These are phyloP conservation scores for Microcebus ravelobensis DNA, from an alignment of 2,113 vertebrate species.

Conservation along the genomic window DNA sequence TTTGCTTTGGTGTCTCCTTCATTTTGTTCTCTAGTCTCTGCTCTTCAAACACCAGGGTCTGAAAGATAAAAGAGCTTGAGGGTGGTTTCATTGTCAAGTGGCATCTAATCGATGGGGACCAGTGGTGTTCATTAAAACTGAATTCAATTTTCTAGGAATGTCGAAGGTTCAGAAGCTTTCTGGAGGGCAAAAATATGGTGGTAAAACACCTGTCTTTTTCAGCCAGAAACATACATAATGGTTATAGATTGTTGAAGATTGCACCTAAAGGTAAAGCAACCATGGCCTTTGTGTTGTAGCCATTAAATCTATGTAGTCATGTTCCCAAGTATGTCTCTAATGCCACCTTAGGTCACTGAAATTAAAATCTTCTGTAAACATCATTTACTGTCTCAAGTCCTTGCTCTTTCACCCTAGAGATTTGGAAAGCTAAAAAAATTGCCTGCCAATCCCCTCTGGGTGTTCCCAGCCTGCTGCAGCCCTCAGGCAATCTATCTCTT, in stretches of 20 bases:
- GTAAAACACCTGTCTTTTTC: neutral
- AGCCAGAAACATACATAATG: neutral
- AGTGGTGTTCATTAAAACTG: neutral
- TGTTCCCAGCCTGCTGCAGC: neutral
- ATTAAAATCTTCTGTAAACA: neutral
- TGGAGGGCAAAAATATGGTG: neutral
- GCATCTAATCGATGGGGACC: neutral
- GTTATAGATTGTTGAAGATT: neutral
- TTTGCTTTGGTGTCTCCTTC: neutral
- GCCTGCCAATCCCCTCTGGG: neutral
- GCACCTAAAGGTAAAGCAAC: neutral
- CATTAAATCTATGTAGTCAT: neutral
- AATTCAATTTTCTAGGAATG: conserved; percentile 6
- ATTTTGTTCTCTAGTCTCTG: neutral
- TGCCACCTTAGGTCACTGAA: neutral
- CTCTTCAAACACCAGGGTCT: neutral
- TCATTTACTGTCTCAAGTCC: neutral
- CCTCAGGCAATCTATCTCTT: neutral
- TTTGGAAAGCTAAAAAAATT: neutral
- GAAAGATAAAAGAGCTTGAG: neutral
- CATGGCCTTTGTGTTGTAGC: neutral
- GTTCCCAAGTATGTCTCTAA: conserved; percentile 25
- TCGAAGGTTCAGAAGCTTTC: neutral
- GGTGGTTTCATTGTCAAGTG: neutral
- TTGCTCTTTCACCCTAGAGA: neutral